A percentile compares a stretch with the other conserved stretches of the same genome.
Evolutionary conservation across 2,888 invertebrate species (phyloP).

Genomic region (Coremacera marginata): DNA sequence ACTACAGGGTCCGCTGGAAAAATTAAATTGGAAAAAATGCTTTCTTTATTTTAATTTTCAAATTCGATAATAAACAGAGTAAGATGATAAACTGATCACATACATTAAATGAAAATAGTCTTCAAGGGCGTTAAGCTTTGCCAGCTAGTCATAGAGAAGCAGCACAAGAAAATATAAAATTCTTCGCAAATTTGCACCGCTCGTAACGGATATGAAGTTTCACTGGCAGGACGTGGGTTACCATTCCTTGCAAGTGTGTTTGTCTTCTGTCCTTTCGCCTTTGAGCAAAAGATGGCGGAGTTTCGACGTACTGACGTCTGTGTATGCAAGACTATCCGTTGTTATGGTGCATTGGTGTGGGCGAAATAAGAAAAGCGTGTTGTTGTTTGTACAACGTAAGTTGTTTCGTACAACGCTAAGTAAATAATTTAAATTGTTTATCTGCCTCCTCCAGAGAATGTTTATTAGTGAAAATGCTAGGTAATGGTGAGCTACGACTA

Average conservation of each 20-base stretch:
- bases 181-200: constrained; percentile 1
- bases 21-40: no score
- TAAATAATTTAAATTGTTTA: constrained; percentile 18
- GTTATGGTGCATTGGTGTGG: not conserved
- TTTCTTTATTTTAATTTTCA: not conserved
- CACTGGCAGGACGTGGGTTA: not conserved
- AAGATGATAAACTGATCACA: not conserved
- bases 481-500: not conserved
- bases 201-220: constrained; percentile 37
- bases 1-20: no score
- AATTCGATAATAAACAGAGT: not conserved
- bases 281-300: no score
- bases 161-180: not conserved
- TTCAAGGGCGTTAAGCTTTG: constrained; percentile 16
- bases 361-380: not conserved
- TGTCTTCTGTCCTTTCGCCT: no score
- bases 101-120: not conserved
- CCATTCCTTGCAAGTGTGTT: not conserved
- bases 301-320: no score
- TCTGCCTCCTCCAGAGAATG: not conserved
- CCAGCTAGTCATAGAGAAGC: not conserved
- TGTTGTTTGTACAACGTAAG: not conserved
- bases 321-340: no score
- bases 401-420: not conserved
- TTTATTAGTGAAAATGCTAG: not conserved